phyloP scores from a whole-genome alignment of 2,888 invertebrate species.

The Agrochola circellaris region DNA sequence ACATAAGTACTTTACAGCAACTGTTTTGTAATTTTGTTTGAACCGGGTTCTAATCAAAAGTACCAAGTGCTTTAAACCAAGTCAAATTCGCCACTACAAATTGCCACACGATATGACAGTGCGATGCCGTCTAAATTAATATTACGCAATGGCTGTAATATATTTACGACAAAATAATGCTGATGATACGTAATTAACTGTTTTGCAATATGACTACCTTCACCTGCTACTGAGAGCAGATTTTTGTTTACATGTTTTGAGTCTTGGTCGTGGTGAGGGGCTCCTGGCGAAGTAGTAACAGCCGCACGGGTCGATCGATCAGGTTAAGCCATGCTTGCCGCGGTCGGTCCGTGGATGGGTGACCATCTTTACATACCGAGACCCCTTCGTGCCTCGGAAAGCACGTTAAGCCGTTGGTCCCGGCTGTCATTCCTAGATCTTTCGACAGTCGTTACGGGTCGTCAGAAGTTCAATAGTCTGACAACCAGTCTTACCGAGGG shows the following conservation, averaged over 20 bases:
- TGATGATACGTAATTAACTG: slow-evolving; percentile 59
- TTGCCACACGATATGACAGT: slow-evolving; percentile 72
- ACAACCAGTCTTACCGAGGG: neutral
- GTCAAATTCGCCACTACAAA: slow-evolving; percentile 65
- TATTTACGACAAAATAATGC: slow-evolving; percentile 66
- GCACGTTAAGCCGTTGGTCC: too few species aligned
- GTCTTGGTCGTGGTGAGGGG: neutral
- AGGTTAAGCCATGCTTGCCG: too few species aligned
- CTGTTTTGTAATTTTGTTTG: neutral
- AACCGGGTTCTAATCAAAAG: neutral
- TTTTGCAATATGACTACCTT: slow-evolving; percentile 56
- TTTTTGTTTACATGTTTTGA: neutral
- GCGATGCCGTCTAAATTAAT: slow-evolving; percentile 64
- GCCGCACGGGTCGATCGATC: too few species aligned
- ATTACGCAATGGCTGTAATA: slow-evolving; percentile 66
- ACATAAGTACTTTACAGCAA: too few species aligned
- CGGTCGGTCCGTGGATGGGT: too few species aligned
- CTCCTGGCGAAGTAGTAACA: too few species aligned
- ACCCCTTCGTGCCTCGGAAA: too few species aligned
- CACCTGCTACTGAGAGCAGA: slow-evolving; percentile 30
- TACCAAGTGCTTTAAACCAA: slow-evolving; percentile 19
- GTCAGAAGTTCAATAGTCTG: too few species aligned
- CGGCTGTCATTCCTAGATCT: too few species aligned
- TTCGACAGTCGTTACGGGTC: too few species aligned
- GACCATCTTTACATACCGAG: too few species aligned